These are phyloP conservation scores for Oncorhynchus mykiss DNA, from an alignment of 2,113 vertebrate species.

Conservation along the genomic window DNA sequence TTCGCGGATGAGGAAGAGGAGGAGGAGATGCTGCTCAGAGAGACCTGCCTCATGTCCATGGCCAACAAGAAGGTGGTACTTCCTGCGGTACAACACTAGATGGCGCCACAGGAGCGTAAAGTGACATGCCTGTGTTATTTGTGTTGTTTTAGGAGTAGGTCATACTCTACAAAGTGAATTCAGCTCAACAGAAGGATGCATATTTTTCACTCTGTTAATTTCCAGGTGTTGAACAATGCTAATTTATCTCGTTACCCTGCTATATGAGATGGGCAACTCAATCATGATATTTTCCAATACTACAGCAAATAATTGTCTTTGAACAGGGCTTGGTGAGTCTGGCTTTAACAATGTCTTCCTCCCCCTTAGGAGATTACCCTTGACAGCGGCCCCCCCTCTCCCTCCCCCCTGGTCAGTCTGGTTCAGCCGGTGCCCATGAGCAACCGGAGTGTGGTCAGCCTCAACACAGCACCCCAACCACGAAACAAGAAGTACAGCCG, in stretches of 20 bases:
- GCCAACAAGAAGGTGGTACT: conserved; percentile 83
- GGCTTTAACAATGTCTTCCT: conserved; percentile 4
- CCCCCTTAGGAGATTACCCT: conserved; percentile 75
- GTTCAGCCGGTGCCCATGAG: conserved; percentile 72
- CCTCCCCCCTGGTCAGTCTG: conserved; percentile 47
- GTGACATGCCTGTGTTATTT: no score
- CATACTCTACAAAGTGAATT: no score
- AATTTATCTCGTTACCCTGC: no score
- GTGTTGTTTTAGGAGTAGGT: no score
- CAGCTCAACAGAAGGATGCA: no score
- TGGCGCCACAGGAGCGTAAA: no score
- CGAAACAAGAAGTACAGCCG: conserved; percentile 82
- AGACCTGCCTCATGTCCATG: conserved; percentile 93
- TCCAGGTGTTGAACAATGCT: no score
- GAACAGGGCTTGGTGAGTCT: not conserved
- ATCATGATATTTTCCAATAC: no score
- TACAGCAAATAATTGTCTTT: no score
- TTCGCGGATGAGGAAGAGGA: conserved; percentile 98
- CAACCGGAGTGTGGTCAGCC: conserved; percentile 81
- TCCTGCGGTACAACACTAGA: conserved; percentile 73
- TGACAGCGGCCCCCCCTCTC: conserved; percentile 77
- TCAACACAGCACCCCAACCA: conserved; percentile 81
- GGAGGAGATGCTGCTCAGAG: conserved; percentile 96
- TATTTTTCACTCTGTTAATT: no score
- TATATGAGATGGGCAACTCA: no score